Evolutionary conservation across 2,888 invertebrate species (phyloP), one percentile per base, ranked within the genome.

Genomic region (Sepiola atlantica): DNA sequence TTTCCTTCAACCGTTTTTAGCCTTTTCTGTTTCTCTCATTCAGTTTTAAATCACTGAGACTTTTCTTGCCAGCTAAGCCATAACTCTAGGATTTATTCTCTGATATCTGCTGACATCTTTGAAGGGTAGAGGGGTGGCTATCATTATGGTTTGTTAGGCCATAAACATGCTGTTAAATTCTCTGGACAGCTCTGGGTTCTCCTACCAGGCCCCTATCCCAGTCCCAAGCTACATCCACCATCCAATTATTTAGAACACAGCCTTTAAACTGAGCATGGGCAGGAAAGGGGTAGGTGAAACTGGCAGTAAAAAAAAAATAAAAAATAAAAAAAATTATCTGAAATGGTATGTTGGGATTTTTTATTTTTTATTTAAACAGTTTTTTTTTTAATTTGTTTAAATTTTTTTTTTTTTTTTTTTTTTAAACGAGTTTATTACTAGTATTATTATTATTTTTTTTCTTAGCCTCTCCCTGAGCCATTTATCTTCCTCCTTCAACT

Each of bases 51-150:
- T 77, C 77, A 77, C n/a, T n/a, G 4, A 77, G 77, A 77, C 77
- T 77, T 77, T 77, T 77, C 77, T 77, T n/a, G 32, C n/a, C 77
- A 77, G 32, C 77, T 77, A 77, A 77, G 77, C 77, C n/a, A 77
- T 77, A 77, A 77, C n/a, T 77, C 77, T 77, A n/a, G 77, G 14
- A 77, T 77, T 77, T 77, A 77, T 77, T 77, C n/a, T 77, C 77
- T 77, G 77, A 77, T 77, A 77, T 77, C 77, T 77, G n/a, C 77
- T 77, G 77, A 77, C 77, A 77, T 77, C n/a, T 77, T 77, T 77
- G n/a, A n/a, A 77, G 77, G 77, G 77, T 77, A 32, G 77, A 77
- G 77, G 77, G 77, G 77, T 16, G 77, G 77, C 77, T 77, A 77
- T 77, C 77, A 77, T 77, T 77, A 77, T 77, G 77, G 77, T 77